A percentile compares a stretch with the other conserved stretches of the same genome.
These are phyloP conservation scores for Cephonodes hylas DNA, from an alignment of 2,888 invertebrate species.

Conservation along the genomic window DNA sequence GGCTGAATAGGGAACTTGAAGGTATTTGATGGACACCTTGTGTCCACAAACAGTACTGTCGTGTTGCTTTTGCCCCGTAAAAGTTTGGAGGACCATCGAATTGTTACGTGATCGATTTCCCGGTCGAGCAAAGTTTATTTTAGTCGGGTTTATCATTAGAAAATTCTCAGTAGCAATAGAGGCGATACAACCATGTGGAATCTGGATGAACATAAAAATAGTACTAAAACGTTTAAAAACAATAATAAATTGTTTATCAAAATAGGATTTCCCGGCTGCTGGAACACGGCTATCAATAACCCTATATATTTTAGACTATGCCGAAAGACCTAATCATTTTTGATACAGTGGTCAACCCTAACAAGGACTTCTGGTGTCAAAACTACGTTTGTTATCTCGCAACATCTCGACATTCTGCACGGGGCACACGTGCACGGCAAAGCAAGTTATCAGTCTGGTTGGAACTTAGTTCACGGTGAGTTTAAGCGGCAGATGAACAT, in stretches of 20 bases:
- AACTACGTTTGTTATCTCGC: not conserved
- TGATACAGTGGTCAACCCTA: not conserved
- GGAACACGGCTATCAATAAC: not conserved
- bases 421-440: slow-evolving; percentile 12
- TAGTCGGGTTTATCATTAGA: too few relatives aligned
- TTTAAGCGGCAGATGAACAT: slow-evolving; percentile 30
- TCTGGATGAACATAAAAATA: not conserved
- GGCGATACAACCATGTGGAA: too few relatives aligned
- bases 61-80: too few relatives aligned
- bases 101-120: too few relatives aligned
- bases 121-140: too few relatives aligned
- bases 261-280: not conserved
- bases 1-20: not conserved
- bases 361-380: not conserved
- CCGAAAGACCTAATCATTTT: not conserved
- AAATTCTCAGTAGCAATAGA: too few relatives aligned
- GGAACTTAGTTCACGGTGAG: slow-evolving; percentile 41
- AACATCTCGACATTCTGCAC: not conserved
- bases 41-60: too few relatives aligned
- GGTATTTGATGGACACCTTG: too few relatives aligned
- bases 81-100: too few relatives aligned
- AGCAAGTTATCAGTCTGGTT: slow-evolving; percentile 40
- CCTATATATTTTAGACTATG: not conserved
- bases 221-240: not conserved
- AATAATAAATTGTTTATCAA: not conserved